Percentiles rank a stretch among this genome's conserved stretches.
Conservation (phyloP, 2,113 vertebrate species). For the Ptychochromis oligacanthus region DNA sequence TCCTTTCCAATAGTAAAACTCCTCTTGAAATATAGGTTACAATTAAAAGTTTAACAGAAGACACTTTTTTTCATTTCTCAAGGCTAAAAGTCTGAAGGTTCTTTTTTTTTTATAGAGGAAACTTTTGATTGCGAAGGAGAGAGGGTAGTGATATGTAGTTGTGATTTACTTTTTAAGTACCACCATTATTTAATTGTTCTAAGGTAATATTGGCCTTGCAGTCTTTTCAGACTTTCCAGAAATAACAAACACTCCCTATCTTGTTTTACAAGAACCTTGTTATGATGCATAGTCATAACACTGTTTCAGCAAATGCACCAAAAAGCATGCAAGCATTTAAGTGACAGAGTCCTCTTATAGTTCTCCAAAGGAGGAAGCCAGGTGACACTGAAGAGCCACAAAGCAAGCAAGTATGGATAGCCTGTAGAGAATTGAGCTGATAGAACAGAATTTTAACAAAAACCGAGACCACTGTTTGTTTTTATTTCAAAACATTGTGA, state of each 20-base stretch:
- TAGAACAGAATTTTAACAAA: neutral
- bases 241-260: neutral
- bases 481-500: neutral
- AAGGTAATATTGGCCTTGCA: neutral
- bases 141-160: neutral
- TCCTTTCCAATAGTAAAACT: neutral
- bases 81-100: neutral
- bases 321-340: neutral
- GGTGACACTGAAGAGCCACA: neutral
- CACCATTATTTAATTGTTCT: neutral
- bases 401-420: neutral
- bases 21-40: neutral
- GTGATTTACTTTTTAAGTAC: neutral
- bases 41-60: neutral
- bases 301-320: accelerated
- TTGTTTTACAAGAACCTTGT: neutral
- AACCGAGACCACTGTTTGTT: neutral
- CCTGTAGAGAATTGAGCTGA: neutral
- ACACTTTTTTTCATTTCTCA: neutral
- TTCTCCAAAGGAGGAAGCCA: neutral
- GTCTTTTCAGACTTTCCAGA: neutral
- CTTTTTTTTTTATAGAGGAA: neutral
- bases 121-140: neutral
- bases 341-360: neutral
- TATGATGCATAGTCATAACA: neutral